Conservation (phyloP, 2,888 invertebrate species). For the Prosopocoilus inquinatus region DNA sequence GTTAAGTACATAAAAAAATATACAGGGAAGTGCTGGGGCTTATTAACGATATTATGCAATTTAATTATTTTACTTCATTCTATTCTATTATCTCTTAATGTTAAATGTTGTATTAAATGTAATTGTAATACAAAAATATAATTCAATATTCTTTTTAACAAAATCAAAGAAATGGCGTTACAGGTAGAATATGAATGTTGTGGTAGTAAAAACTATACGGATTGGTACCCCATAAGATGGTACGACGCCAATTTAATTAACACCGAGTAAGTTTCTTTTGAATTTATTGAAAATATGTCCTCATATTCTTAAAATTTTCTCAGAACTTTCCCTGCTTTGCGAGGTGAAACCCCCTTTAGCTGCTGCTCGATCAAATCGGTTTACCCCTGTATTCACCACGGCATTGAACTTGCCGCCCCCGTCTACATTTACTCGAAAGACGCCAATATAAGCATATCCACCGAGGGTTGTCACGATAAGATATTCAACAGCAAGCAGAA, state of each 20-base stretch:
- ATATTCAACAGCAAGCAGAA: constrained; percentile 37
- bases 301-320: background rate
- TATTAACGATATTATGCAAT: too few species aligned
- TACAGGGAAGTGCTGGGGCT: too few species aligned
- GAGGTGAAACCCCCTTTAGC: constrained; percentile 62
- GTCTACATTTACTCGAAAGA: constrained; percentile 57
- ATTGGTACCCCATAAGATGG: constrained; percentile 65
- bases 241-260: constrained; percentile 51
- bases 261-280: constrained; percentile 17
- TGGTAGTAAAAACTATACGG: constrained; percentile 59
- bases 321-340: constrained; percentile 16
- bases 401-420: constrained; percentile 54
- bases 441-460: constrained; percentile 45
- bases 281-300: background rate
- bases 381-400: constrained; percentile 61
- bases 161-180: too few species aligned
- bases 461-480: constrained; percentile 43
- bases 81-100: too few species aligned
- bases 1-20: too few species aligned
- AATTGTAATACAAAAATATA: too few species aligned
- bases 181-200: constrained; percentile 61
- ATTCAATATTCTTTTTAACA: too few species aligned
- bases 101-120: too few species aligned
- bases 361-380: constrained; percentile 59
- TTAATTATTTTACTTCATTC: too few species aligned